phyloP scores from a whole-genome alignment of 2,113 vertebrate species.

The Vireo altiloquus region DNA sequence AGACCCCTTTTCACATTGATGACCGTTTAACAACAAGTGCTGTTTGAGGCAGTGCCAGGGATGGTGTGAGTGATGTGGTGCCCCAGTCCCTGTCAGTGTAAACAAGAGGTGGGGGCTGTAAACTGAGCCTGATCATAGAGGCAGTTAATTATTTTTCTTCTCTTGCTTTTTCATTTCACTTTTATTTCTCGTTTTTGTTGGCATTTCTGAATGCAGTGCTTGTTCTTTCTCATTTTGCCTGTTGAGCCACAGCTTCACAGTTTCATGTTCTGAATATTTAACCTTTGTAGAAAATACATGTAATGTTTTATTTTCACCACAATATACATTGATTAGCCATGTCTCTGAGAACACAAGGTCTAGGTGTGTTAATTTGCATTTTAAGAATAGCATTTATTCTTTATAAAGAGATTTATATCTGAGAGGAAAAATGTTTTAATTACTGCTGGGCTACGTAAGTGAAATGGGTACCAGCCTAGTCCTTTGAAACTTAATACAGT shows the following conservation, averaged over 20 bases:
- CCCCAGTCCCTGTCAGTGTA: background rate
- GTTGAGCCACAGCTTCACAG: background rate
- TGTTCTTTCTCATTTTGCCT: background rate
- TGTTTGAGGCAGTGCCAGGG: background rate
- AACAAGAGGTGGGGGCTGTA: background rate
- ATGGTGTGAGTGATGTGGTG: background rate
- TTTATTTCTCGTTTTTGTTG: background rate
- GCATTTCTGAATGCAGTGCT: background rate
- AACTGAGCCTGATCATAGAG: background rate
- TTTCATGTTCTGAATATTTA: background rate
- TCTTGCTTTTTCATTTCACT: background rate
- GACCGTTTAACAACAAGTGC: background rate
- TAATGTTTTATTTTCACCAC: background rate
- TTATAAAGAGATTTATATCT: background rate
- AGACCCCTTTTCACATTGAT: background rate
- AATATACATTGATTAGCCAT: accelerated
- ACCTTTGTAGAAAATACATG: background rate
- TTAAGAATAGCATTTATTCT: background rate
- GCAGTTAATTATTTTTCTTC: background rate
- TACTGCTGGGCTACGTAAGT: background rate
- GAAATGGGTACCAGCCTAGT: background rate
- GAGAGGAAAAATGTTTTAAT: background rate
- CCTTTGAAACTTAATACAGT: background rate
- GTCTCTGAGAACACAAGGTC: background rate
- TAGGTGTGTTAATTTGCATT: background rate